Conservation (phyloP, 1,140 invertebrate species). For the Dreissena rostriformis region DNA sequence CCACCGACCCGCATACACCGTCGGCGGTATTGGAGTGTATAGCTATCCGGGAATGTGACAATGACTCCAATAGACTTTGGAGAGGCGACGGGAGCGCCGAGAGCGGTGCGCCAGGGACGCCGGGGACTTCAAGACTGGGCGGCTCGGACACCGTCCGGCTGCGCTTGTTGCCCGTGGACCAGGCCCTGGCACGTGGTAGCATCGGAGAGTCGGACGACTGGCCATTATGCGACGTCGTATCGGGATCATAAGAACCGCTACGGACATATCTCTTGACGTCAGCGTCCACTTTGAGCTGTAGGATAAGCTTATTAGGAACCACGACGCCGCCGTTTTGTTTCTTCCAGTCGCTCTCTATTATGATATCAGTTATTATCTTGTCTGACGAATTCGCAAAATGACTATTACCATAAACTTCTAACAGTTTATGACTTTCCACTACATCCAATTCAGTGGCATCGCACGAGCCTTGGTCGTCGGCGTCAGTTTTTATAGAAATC, state of each 20-base stretch:
- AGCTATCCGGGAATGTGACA: slow-evolving; percentile 34
- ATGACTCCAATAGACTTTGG: slow-evolving; percentile 31
- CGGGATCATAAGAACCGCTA: slow-evolving; percentile 22
- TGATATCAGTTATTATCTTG: slow-evolving; percentile 19
- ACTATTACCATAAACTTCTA: neutral
- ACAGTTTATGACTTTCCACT: neutral
- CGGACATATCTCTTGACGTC: slow-evolving; percentile 12
- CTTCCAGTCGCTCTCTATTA: neutral
- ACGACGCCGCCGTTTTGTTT: neutral
- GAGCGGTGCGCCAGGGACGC: neutral
- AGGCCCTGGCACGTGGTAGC: slow-evolving; percentile 22
- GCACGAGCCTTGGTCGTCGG: neutral
- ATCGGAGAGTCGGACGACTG: slow-evolving; percentile 12
- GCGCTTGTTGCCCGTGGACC: slow-evolving; percentile 24
- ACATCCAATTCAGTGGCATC: neutral
- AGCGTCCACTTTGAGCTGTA: neutral
- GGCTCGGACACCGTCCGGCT: slow-evolving; percentile 14
- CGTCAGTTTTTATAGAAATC: neutral
- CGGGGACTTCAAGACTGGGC: neutral
- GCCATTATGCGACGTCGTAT: neutral
- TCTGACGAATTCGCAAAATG: slow-evolving; percentile 14
- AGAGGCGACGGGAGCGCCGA: neutral
- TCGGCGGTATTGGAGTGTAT: slow-evolving; percentile 30
- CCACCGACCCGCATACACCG: slow-evolving; percentile 36
- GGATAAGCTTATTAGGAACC: slow-evolving; percentile 11